Percentiles rank a stretch among this genome's conserved stretches.
Evolutionary conservation across 2,113 vertebrate species (phyloP).

Genomic region (Lepisosteus oculatus): DNA sequence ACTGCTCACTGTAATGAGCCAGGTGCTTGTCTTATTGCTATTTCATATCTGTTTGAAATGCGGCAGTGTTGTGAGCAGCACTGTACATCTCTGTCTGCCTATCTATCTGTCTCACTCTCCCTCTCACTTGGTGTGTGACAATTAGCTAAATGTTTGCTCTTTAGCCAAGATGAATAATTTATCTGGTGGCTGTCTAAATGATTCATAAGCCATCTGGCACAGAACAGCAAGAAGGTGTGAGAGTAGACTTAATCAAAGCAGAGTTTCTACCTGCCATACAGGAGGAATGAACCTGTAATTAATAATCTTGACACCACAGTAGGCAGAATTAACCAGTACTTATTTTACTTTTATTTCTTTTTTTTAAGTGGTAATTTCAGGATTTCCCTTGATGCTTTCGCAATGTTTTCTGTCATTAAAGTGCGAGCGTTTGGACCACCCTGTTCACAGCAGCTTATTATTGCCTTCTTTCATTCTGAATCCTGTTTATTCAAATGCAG

Average conservation of each 20-base stretch:
- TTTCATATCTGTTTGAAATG: too few relatives aligned
- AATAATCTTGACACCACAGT: constrained; percentile 8
- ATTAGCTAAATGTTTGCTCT: constrained; percentile 76
- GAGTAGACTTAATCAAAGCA: constrained; percentile 32
- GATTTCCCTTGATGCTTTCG: too few relatives aligned
- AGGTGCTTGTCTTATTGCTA: too few relatives aligned
- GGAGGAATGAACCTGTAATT: constrained; percentile 23
- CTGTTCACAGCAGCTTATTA: too few relatives aligned
- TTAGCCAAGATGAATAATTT: constrained; percentile 80
- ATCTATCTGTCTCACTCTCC: constrained; percentile 2
- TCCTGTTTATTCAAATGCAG: too few relatives aligned
- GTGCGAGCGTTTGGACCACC: too few relatives aligned
- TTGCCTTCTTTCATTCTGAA: too few relatives aligned
- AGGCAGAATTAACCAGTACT: background rate
- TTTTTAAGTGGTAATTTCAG: background rate
- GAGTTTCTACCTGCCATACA: constrained; percentile 10
- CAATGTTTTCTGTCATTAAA: too few relatives aligned
- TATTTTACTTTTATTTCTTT: background rate
- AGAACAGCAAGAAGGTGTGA: constrained; percentile 32
- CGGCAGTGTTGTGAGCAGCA: too few relatives aligned
- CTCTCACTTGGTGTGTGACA: constrained; percentile 50
- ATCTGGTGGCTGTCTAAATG: constrained; percentile 71
- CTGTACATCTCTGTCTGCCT: constrained; percentile 12
- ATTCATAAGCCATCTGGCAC: constrained; percentile 82
- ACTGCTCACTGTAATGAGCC: too few relatives aligned